Conservation (phyloP, 2,797 vertebrate genomes). For the Lutjanus campechanus region DNA sequence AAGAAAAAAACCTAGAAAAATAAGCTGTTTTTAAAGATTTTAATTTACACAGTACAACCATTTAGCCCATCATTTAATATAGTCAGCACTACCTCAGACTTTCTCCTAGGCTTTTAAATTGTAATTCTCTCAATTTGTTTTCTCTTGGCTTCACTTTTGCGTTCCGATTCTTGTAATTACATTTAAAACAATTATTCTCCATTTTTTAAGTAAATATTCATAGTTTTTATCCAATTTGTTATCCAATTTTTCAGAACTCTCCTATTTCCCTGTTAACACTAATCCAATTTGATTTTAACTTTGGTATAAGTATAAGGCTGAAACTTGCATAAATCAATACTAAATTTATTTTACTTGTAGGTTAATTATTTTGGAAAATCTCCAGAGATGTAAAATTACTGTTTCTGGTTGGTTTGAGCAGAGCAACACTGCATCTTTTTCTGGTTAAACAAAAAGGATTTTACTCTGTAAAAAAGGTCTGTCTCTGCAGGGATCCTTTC, state of each 20-base stretch:
- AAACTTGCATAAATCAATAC: no score
- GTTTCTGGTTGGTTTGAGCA: no score
- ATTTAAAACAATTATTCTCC: constrained; percentile 9
- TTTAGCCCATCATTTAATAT: neutral
- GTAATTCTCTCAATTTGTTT: neutral
- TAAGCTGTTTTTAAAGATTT: neutral
- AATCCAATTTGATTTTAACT: neutral
- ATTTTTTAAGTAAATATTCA: neutral
- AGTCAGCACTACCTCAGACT: neutral
- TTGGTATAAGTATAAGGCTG: neutral
- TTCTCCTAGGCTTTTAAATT: neutral
- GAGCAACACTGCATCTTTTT: no score
- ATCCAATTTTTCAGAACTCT: neutral
- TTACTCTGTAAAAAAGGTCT: no score
- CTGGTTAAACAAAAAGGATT: no score
- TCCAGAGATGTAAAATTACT: no score
- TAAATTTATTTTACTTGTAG: neutral
- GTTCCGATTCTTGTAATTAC: neutral
- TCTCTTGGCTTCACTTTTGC: neutral
- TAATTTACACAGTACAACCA: neutral
- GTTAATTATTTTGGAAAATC: neutral
- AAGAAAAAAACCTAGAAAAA: neutral
- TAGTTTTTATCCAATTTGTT: neutral
- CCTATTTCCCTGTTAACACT: neutral
- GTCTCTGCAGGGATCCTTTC: no score